Conservation (phyloP, 2,797 vertebrate genomes). For the Anas bernieri region DNA sequence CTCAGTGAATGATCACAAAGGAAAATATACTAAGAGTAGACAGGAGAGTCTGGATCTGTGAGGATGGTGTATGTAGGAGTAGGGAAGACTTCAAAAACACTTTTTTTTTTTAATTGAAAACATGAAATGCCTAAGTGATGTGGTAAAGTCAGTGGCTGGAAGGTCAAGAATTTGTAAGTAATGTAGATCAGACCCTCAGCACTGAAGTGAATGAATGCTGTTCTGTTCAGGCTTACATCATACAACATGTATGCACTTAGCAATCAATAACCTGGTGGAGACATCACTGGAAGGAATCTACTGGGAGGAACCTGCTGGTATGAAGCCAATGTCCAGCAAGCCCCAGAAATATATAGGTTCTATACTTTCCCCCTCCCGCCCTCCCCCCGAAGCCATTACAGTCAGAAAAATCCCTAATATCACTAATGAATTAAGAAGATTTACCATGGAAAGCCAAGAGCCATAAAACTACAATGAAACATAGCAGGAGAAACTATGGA, state of each 20-base stretch:
- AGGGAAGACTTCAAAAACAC: not conserved
- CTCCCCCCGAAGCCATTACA: not conserved
- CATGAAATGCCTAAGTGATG: not conserved
- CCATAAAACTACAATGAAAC: not conserved
- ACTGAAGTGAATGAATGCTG: not conserved
- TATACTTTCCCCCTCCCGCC: fast-evolving
- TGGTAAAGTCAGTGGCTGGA: not conserved
- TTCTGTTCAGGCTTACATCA: not conserved
- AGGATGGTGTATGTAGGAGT: not conserved
- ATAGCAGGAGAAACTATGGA: not conserved
- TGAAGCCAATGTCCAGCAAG: not conserved
- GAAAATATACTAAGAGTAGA: not conserved
- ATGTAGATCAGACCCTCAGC: not conserved
- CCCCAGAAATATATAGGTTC: not conserved
- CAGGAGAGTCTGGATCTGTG: not conserved
- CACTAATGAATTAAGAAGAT: not conserved
- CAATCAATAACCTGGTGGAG: not conserved
- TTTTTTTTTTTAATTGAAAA: not conserved
- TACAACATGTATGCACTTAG: not conserved
- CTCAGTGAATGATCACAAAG: not conserved
- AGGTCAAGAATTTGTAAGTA: not conserved
- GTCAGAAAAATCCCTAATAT: not conserved
- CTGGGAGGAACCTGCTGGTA: not conserved
- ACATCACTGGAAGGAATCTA: not conserved
- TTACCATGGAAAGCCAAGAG: not conserved